phyloP scores from a whole-genome alignment of 1,140 invertebrate species.

The Neodiprion lecontei region DNA sequence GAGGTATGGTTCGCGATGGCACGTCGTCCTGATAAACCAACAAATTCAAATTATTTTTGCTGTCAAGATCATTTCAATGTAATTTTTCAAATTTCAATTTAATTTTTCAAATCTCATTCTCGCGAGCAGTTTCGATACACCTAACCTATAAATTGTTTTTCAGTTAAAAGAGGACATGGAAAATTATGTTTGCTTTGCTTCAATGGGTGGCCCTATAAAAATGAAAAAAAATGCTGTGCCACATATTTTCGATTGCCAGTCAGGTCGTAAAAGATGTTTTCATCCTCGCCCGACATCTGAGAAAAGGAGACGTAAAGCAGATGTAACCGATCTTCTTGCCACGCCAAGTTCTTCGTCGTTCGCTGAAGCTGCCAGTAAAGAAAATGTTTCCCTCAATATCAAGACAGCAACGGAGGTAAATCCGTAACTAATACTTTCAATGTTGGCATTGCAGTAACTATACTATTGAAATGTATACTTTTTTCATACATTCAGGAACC shows the following conservation, averaged over 20 bases:
- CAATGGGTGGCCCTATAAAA: constrained; percentile 16
- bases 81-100: constrained; percentile 24
- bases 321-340: background rate
- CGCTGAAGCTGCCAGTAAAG: no score
- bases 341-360: no score
- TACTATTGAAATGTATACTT: no score
- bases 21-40: background rate
- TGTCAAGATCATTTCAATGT: constrained; percentile 22
- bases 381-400: no score
- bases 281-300: constrained; percentile 24
- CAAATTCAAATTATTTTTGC: constrained; percentile 10
- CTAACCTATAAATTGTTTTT: constrained; percentile 12
- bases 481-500: no score
- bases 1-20: background rate
- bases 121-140: background rate
- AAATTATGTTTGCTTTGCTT: constrained; percentile 20
- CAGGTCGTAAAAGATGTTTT: constrained; percentile 22
- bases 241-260: constrained; percentile 26
- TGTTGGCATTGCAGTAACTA: no score
- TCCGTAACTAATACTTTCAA: no score
- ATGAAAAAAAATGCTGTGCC: constrained; percentile 24
- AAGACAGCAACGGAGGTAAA: no score
- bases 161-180: constrained; percentile 27
- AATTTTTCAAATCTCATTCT: background rate
- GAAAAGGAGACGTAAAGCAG: background rate